Conservation (phyloP, 2,888 invertebrate species). For the Glyphotaelius pellucidus region DNA sequence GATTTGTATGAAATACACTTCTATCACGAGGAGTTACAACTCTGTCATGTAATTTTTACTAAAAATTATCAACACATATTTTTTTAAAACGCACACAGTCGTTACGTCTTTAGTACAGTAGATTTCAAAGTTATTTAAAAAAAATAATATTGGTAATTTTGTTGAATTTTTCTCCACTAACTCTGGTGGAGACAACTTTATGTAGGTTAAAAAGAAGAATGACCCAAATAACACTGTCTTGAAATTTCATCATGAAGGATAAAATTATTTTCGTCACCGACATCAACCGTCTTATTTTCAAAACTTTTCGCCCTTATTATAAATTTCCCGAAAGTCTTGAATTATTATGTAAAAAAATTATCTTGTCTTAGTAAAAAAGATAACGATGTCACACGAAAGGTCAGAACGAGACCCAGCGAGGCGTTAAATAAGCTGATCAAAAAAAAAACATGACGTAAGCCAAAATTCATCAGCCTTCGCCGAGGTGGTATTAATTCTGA, state of each 20-base stretch:
- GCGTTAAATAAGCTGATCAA: conserved; percentile 10
- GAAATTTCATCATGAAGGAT: not conserved
- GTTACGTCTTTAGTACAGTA: no score
- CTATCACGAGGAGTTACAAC: no score
- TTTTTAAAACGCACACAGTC: no score
- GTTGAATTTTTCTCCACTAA: no score
- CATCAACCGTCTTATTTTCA: not conserved
- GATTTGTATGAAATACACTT: no score
- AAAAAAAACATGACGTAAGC: conserved; percentile 22
- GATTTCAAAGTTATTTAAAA: no score
- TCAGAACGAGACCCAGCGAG: not conserved
- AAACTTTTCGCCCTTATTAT: not conserved
- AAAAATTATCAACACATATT: no score
- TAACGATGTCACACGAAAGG: conserved; percentile 9
- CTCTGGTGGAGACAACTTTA: no score
- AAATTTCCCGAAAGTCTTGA: not conserved
- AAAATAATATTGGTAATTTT: no score
- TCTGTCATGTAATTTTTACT: no score
- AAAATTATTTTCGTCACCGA: not conserved
- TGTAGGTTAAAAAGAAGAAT: no score
- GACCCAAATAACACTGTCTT: not conserved
- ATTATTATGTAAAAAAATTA: not conserved
- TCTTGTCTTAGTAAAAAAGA: not conserved
- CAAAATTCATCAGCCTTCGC: conserved; percentile 37
- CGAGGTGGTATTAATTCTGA: conserved; percentile 44